These are phyloP conservation scores for Orthosia gracilis DNA, from an alignment of 2,888 invertebrate genomes.

Conservation along the genomic window DNA sequence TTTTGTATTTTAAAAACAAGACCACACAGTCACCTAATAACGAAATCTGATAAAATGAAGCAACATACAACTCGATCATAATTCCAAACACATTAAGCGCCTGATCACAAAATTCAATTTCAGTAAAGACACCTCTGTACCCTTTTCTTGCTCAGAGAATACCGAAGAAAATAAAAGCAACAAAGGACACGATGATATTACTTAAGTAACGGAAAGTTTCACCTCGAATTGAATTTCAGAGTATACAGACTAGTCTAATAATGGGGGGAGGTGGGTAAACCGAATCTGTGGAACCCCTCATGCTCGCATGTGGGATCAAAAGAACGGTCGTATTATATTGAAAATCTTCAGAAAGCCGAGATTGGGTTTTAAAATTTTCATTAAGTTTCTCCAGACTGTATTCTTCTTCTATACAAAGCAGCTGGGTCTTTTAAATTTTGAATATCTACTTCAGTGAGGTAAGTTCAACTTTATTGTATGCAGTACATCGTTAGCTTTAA, in stretches of 20 bases:
- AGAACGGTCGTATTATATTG: slow-evolving; percentile 68
- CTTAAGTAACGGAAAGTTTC: slow-evolving; percentile 67
- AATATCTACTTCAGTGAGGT: slow-evolving; percentile 57
- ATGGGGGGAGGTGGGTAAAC: slow-evolving; percentile 60
- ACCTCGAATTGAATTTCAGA: slow-evolving; percentile 72
- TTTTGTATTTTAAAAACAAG: background rate
- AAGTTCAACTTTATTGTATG: slow-evolving; percentile 61
- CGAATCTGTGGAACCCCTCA: slow-evolving; percentile 64
- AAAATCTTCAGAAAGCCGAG: slow-evolving; percentile 65
- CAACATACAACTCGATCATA: slow-evolving; percentile 38
- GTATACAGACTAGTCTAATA: slow-evolving; percentile 73
- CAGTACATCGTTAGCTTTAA: slow-evolving; percentile 52
- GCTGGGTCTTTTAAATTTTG: slow-evolving; percentile 58
- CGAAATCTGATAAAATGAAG: slow-evolving; percentile 29
- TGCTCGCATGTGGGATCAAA: slow-evolving; percentile 69
- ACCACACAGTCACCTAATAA: background rate
- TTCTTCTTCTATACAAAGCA: slow-evolving; percentile 45
- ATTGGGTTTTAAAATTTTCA: slow-evolving; percentile 68
- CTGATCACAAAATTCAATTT: slow-evolving; percentile 57
- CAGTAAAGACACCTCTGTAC: slow-evolving; percentile 48
- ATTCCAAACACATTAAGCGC: slow-evolving; percentile 46
- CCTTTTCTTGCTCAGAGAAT: slow-evolving; percentile 53
- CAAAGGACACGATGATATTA: slow-evolving; percentile 67
- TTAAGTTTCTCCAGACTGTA: slow-evolving; percentile 62
- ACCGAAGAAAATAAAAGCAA: slow-evolving; percentile 66